Conservation (phyloP, 2,888 invertebrate species). For the Tigriopus californicus region DNA sequence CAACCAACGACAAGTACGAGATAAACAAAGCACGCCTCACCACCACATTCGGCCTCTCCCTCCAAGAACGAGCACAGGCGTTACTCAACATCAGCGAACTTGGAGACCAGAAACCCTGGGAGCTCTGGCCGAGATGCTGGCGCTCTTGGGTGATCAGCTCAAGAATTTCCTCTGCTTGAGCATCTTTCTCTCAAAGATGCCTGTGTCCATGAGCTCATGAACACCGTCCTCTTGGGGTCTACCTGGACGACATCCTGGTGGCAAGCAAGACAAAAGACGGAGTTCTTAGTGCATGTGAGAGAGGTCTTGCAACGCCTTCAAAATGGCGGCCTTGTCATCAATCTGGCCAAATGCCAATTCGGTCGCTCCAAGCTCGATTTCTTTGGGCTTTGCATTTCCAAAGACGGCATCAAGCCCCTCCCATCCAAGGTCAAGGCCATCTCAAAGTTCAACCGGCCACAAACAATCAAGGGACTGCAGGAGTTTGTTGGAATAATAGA, state of each 20-base stretch:
- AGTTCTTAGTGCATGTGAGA: background rate
- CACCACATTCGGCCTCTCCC: no score
- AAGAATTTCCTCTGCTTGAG: no score
- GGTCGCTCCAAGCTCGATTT: background rate
- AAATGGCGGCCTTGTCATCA: background rate
- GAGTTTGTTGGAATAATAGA: background rate
- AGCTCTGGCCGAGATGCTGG: no score
- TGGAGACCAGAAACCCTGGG: no score
- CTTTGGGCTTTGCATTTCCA: slow-evolving; percentile 17
- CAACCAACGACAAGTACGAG: no score
- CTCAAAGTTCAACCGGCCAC: slow-evolving; percentile 16
- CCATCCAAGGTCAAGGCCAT: slow-evolving; percentile 16
- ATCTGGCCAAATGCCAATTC: background rate
- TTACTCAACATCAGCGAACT: no score
- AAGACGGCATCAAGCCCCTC: slow-evolving; percentile 5
- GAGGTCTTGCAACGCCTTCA: background rate
- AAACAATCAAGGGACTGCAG: slow-evolving; percentile 13
- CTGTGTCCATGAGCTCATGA: no score
- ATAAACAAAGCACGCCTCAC: no score
- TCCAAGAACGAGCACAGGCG: no score
- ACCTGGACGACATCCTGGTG: slow-evolving; percentile 25
- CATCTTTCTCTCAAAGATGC: no score
- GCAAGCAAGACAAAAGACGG: background rate
- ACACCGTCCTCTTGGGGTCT: slow-evolving; percentile 21
- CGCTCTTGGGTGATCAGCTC: no score